Evolutionary conservation across 2,113 vertebrate species (phyloP).

Genomic region (Pavo muticus): DNA sequence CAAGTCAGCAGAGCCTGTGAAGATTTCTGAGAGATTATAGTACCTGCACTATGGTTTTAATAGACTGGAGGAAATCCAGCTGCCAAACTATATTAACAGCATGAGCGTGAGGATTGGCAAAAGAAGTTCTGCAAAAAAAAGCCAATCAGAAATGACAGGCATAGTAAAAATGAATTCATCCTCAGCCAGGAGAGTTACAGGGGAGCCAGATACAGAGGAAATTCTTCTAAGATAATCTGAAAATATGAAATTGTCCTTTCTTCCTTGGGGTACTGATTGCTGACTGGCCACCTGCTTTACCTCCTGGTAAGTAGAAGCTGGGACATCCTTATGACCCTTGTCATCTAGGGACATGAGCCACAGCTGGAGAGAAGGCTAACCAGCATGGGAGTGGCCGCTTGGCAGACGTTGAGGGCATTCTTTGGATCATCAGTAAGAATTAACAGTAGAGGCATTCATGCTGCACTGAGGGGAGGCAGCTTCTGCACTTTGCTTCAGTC

Average conservation of each 20-base stretch:
- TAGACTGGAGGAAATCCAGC: neutral
- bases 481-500: neutral
- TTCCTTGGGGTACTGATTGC: neutral
- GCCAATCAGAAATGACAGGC: neutral
- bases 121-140: neutral
- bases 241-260: neutral
- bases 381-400: neutral
- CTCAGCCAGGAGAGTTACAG: neutral
- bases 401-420: slow-evolving; percentile 28
- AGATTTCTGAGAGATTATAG: neutral
- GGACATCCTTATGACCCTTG: neutral
- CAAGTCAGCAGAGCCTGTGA: neutral
- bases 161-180: neutral
- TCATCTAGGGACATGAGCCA: neutral
- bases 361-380: neutral
- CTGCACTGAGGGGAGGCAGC: neutral
- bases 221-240: neutral
- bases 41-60: neutral
- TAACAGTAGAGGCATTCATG: neutral
- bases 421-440: slow-evolving; percentile 14
- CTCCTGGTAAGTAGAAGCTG: neutral
- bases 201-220: neutral
- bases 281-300: neutral
- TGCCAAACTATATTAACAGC: neutral
- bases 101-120: neutral